Conservation (phyloP, 2,797 vertebrate genomes). For the Anguilla megastoma region DNA sequence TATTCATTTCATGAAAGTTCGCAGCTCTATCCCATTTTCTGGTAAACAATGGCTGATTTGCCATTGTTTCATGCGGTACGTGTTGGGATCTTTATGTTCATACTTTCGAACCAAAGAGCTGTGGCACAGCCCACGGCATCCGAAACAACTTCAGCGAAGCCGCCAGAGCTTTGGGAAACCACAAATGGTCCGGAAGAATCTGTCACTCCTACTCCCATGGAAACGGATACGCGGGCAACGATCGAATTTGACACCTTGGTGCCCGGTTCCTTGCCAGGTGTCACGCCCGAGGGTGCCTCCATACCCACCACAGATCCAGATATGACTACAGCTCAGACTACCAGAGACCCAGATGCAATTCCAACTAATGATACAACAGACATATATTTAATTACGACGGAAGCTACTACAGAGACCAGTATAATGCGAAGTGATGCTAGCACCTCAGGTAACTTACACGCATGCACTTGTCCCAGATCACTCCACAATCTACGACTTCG, state of each 20-base stretch:
- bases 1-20: not conserved
- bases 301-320: conserved; percentile 35
- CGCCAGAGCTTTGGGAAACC: conserved; percentile 8
- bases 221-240: not conserved
- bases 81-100: conserved; percentile 44
- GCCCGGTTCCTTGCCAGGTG: not conserved
- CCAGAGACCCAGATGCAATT: not conserved
- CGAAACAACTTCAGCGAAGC: not conserved
- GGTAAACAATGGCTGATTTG: conserved; percentile 48
- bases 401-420: conserved; percentile 15
- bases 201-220: not conserved
- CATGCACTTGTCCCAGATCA: not conserved
- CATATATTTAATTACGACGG: not conserved
- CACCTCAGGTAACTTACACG: not conserved
- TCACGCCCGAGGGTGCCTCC: conserved; percentile 26
- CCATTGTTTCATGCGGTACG: conserved; percentile 31
- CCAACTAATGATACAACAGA: conserved; percentile 21
- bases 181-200: not conserved
- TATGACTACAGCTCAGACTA: not conserved
- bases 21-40: not conserved
- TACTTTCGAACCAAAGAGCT: conserved; percentile 26
- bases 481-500: not conserved
- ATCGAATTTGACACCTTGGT: not conserved
- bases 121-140: conserved; percentile 38
- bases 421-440: not conserved